A percentile compares a stretch with the other conserved stretches of the same genome.
These are phyloP conservation scores for Pseudolycoriella hygida DNA, from an alignment of 2,888 invertebrate species.

Conservation along the genomic window DNA sequence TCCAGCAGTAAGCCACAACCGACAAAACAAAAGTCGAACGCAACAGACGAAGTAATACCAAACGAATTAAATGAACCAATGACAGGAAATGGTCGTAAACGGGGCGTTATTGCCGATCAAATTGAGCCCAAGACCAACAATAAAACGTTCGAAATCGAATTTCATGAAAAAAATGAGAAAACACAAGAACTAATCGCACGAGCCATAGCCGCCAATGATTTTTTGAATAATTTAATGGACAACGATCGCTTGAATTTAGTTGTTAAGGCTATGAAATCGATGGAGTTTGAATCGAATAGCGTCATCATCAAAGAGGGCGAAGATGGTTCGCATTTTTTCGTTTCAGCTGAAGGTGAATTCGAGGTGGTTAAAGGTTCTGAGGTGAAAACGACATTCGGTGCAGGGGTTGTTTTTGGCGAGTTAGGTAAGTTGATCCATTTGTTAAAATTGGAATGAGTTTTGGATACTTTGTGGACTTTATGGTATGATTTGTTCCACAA, in stretches of 20 bases:
- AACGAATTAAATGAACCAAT: slow-evolving; percentile 8
- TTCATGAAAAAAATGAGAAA: slow-evolving; percentile 35
- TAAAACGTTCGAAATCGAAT: slow-evolving; percentile 32
- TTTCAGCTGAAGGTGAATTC: slow-evolving; percentile 70
- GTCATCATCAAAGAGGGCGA: slow-evolving; percentile 66
- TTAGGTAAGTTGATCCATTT: slow-evolving; percentile 23
- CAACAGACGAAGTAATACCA: not conserved
- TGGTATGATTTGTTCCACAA: too few relatives aligned
- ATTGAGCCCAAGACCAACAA: slow-evolving; percentile 27
- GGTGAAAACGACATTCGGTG: slow-evolving; percentile 59
- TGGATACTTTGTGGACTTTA: too few relatives aligned
- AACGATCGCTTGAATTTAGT: slow-evolving; percentile 54
- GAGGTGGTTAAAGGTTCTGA: slow-evolving; percentile 69
- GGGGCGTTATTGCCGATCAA: slow-evolving; percentile 36
- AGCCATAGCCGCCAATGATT: slow-evolving; percentile 66
- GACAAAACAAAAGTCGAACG: not conserved
- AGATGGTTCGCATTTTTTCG: slow-evolving; percentile 70
- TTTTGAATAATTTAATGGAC: slow-evolving; percentile 59
- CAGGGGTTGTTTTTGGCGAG: slow-evolving; percentile 78
- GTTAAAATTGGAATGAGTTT: too few relatives aligned
- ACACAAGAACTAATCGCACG: slow-evolving; percentile 44
- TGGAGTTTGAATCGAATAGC: slow-evolving; percentile 44
- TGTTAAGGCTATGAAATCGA: slow-evolving; percentile 67
- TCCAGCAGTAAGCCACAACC: too few relatives aligned
- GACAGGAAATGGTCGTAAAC: slow-evolving; percentile 24